Evolutionary conservation across 2,797 vertebrate species (phyloP).

Genomic region (Jordanella pulchra): DNA sequence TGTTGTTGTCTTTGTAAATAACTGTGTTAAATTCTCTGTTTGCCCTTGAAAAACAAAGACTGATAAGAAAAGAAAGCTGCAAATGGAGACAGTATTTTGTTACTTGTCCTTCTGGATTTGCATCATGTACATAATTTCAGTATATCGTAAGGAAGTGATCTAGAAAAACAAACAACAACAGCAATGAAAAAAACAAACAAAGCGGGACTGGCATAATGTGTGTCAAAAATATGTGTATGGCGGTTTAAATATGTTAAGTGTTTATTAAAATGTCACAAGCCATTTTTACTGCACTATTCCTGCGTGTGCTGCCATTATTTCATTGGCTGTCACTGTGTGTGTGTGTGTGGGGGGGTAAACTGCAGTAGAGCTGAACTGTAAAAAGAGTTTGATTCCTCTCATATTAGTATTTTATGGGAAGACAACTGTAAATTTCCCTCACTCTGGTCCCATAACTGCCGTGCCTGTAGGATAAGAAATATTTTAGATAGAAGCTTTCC

Average conservation of each 20-base stretch:
- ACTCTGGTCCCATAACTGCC: too few relatives aligned
- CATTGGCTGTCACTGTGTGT: conserved; percentile 7
- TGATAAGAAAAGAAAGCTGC: conserved; percentile 21
- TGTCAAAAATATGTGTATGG: conserved; percentile 83
- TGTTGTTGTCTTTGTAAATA: conserved; percentile 88
- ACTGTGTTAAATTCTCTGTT: conserved; percentile 72
- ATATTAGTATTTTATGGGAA: too few relatives aligned
- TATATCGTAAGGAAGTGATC: conserved; percentile 88
- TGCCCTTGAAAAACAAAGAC: conserved; percentile 76
- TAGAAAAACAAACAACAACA: conserved; percentile 49
- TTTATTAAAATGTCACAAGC: conserved; percentile 85
- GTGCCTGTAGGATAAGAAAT: neutral
- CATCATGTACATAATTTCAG: conserved; percentile 78
- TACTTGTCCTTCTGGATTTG: conserved; percentile 84
- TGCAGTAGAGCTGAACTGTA: too few relatives aligned
- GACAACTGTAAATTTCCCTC: too few relatives aligned
- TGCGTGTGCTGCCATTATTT: conserved; percentile 60
- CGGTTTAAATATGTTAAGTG: conserved; percentile 86
- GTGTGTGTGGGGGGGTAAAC: neutral
- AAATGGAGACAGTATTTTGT: conserved; percentile 85
- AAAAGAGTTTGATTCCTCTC: too few relatives aligned
- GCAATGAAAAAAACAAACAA: conserved; percentile 18
- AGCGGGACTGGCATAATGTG: conserved; percentile 82
- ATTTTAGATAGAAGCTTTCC: neutral
- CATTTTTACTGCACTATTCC: conserved; percentile 78